Conservation (phyloP, 2,113 vertebrate genomes). For the Circaetus gallicus region DNA sequence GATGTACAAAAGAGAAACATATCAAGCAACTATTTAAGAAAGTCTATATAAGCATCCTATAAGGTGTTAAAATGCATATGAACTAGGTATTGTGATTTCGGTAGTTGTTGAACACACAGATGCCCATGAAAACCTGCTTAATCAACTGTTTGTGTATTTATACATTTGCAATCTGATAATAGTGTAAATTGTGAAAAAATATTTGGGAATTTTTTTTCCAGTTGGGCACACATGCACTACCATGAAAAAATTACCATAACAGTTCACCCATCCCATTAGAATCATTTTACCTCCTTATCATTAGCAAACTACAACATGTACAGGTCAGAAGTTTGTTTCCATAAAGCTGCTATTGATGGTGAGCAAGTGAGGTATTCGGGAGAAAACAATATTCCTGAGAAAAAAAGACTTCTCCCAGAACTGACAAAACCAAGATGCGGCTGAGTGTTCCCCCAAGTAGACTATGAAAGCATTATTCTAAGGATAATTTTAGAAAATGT, state of each 20-base stretch:
- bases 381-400: neutral
- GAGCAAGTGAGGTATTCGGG: neutral
- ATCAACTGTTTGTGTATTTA: neutral
- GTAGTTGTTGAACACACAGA: neutral
- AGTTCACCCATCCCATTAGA: neutral
- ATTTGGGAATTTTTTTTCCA: neutral
- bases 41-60: neutral
- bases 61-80: neutral
- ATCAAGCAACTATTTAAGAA: neutral
- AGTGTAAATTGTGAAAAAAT: neutral
- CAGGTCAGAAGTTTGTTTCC: neutral
- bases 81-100: neutral
- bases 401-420: neutral
- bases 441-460: neutral
- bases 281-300: neutral
- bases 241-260: neutral
- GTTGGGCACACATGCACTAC: accelerated
- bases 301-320: neutral
- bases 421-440: neutral
- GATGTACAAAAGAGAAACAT: neutral
- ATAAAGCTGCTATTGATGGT: neutral
- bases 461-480: neutral
- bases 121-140: accelerated
- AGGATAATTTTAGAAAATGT: neutral
- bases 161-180: neutral